These are phyloP conservation scores for Trichopoda pennipes DNA, from an alignment of 2,888 invertebrate genomes.

Conservation along the genomic window DNA sequence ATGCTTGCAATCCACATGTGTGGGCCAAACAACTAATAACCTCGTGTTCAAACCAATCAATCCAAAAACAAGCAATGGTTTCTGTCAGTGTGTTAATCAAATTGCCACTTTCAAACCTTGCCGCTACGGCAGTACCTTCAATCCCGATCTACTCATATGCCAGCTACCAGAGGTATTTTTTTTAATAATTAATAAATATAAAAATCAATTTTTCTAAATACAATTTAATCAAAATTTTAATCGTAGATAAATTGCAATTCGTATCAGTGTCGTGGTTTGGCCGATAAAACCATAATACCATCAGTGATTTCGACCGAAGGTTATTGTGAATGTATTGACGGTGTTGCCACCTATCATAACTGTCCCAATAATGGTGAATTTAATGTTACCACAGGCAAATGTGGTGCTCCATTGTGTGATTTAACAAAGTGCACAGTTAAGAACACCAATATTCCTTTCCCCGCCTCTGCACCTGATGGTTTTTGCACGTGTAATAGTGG, in stretches of 20 bases:
- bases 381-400: conserved; percentile 26
- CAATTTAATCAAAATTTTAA: neutral
- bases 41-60: conserved; percentile 15
- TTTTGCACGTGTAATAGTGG: conserved; percentile 72
- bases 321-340: conserved; percentile 52
- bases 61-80: conserved; percentile 32
- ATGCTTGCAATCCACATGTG: conserved; percentile 37
- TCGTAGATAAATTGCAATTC: conserved; percentile 58
- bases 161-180: conserved; percentile 38
- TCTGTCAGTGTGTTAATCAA: conserved; percentile 48
- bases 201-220: neutral
- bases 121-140: conserved; percentile 11
- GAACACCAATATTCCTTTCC: conserved; percentile 41
- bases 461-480: conserved; percentile 68
- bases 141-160: conserved; percentile 38
- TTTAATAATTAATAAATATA: neutral
- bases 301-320: conserved; percentile 39
- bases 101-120: conserved; percentile 48
- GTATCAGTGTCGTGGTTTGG: conserved; percentile 37
- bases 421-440: conserved; percentile 66
- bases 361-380: conserved; percentile 47
- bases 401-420: conserved; percentile 69
- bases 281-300: conserved; percentile 49
- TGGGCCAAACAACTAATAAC: neutral
- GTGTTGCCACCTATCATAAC: conserved; percentile 38